Percentiles rank a stretch among this genome's conserved stretches.
Evolutionary conservation across 2,888 invertebrate species (phyloP).

Genomic region (Nomada flava): DNA sequence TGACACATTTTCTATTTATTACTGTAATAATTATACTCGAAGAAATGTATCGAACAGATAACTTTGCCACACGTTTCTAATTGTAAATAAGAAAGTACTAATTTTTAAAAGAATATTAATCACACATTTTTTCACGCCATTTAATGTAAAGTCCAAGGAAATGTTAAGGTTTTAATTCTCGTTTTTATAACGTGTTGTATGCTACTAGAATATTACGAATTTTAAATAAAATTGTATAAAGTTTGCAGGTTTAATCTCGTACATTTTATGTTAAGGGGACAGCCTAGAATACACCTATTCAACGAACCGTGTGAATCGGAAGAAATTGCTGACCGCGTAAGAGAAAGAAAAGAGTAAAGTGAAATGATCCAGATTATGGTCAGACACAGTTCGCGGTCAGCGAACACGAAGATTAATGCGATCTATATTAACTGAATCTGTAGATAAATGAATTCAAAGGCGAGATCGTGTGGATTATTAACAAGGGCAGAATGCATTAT

Average conservation of each 20-base stretch:
- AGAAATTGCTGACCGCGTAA: background rate
- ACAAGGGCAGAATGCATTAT: background rate
- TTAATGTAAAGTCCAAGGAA: too few species aligned
- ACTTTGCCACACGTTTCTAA: too few species aligned
- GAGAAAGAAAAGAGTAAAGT: background rate
- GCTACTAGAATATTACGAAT: too few species aligned
- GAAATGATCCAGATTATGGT: conserved; percentile 19
- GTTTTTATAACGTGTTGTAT: too few species aligned
- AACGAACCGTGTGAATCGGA: background rate
- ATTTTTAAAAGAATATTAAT: too few species aligned
- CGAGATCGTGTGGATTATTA: conserved; percentile 7
- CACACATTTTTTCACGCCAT: too few species aligned
- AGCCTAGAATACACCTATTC: background rate
- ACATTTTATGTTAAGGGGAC: background rate
- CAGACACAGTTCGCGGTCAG: background rate
- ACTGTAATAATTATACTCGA: too few species aligned
- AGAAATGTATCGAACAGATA: too few species aligned
- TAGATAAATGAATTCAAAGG: conserved; percentile 16
- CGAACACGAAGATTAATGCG: background rate
- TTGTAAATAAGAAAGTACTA: too few species aligned
- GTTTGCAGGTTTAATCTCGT: background rate
- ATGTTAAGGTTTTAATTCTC: too few species aligned
- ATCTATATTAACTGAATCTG: background rate
- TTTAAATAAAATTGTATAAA: background rate
- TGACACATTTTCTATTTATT: too few species aligned